phyloP scores from a whole-genome alignment of 2,113 vertebrate genomes.

The Chaetorhynchus papuensis region DNA sequence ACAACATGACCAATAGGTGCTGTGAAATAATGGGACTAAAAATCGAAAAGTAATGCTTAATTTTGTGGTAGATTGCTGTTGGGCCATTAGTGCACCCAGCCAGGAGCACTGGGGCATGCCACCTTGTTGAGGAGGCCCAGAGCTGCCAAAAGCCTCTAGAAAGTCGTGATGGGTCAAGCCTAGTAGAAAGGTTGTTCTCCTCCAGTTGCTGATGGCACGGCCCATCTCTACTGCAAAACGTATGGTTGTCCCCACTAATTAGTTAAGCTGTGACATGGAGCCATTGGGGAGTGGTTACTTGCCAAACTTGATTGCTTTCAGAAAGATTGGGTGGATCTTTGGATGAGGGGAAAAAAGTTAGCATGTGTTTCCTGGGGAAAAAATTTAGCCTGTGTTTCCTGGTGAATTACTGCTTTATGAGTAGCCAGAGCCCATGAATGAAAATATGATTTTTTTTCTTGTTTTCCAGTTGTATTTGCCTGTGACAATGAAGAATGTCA shows the following conservation, averaged over 20 bases:
- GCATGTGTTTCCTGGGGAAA: neutral
- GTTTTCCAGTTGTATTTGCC: neutral
- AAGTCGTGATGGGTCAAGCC: no score
- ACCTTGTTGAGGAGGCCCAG: neutral
- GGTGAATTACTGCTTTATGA: neutral
- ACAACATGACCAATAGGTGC: fast-evolving
- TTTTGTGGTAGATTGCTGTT: neutral
- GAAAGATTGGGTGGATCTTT: fast-evolving
- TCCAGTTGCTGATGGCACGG: fast-evolving
- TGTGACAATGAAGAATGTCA: neutral
- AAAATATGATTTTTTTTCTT: neutral
- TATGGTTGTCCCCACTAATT: fast-evolving
- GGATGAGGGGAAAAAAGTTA: neutral
- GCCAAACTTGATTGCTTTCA: fast-evolving
- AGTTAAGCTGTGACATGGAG: neutral
- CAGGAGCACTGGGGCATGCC: fast-evolving
- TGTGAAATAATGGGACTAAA: fast-evolving
- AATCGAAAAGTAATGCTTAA: fast-evolving
- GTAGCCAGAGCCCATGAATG: neutral
- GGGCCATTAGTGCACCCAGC: fast-evolving
- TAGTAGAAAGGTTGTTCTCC: neutral
- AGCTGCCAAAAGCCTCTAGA: fast-evolving
- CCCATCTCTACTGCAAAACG: neutral
- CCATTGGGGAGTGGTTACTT: fast-evolving
- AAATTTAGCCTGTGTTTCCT: neutral